Evolutionary conservation across 2,888 invertebrate genomes (phyloP).

Genomic region (Scaptomyza reducta): DNA sequence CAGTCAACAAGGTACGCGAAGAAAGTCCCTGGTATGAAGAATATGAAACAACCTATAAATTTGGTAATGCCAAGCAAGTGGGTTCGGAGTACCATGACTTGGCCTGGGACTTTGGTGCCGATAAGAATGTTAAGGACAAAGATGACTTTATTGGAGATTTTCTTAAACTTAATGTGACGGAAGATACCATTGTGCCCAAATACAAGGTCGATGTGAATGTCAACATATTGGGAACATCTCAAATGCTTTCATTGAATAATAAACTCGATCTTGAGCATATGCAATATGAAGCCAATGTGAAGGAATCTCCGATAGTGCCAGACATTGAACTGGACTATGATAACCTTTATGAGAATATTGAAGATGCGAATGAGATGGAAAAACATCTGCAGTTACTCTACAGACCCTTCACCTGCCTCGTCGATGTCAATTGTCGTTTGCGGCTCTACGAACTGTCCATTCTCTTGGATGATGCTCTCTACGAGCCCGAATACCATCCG

Average conservation of each 20-base stretch:
- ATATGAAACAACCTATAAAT: slow-evolving; percentile 11
- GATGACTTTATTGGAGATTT: slow-evolving; percentile 41
- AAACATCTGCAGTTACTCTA: slow-evolving; percentile 53
- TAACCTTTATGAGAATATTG: slow-evolving; percentile 46
- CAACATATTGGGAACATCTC: slow-evolving; percentile 17
- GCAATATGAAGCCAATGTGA: not conserved
- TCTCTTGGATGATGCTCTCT: slow-evolving; percentile 48
- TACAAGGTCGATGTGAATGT: not conserved
- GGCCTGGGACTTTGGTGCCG: slow-evolving; percentile 15
- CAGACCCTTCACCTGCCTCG: slow-evolving; percentile 56
- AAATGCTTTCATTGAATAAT: slow-evolving; percentile 5
- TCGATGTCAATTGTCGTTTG: slow-evolving; percentile 52
- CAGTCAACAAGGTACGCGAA: not conserved
- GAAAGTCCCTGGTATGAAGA: slow-evolving; percentile 30
- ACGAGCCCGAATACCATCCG: slow-evolving; percentile 57
- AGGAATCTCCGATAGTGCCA: slow-evolving; percentile 8
- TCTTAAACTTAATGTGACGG: not conserved
- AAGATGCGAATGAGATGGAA: slow-evolving; percentile 36
- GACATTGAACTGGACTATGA: slow-evolving; percentile 51
- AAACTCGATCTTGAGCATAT: not conserved
- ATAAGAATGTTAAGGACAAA: slow-evolving; percentile 3
- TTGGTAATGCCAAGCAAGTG: slow-evolving; percentile 16
- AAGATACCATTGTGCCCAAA: not conserved
- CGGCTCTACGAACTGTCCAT: slow-evolving; percentile 53
- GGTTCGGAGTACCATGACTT: slow-evolving; percentile 20